Evolutionary conservation across 92 coral and sea anemone genomes (phyloP).

Genomic region (Scolanthus callimorphus): DNA sequence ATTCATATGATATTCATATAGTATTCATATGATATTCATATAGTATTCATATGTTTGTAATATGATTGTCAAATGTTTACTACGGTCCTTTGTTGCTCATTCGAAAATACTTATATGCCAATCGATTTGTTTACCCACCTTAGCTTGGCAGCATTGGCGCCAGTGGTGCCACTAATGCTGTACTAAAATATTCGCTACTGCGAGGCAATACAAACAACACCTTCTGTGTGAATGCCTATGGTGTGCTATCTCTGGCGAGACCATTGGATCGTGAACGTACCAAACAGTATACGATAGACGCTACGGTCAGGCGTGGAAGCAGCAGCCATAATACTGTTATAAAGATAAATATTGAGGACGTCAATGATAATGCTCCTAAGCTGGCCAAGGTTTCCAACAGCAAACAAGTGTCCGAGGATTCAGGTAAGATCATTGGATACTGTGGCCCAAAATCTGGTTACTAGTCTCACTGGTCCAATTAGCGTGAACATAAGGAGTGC

Average conservation of each 20-base stretch:
- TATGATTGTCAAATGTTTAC: no score
- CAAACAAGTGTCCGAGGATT: slow-evolving; percentile 61
- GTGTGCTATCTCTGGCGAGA: slow-evolving; percentile 60
- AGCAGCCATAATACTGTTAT: slow-evolving; percentile 52
- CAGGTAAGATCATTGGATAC: no score
- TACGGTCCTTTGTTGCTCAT: no score
- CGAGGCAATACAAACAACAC: slow-evolving; percentile 59
- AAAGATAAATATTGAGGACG: slow-evolving; percentile 41
- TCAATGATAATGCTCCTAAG: slow-evolving; percentile 41
- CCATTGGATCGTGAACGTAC: slow-evolving; percentile 55
- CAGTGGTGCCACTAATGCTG: slow-evolving; percentile 26
- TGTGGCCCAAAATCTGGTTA: no score
- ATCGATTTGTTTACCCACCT: no score
- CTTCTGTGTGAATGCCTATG: slow-evolving; percentile 64
- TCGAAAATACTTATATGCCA: no score
- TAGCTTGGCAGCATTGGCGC: no score
- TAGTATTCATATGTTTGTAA: no score
- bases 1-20: no score
- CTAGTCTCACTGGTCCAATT: no score
- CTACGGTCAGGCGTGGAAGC: slow-evolving; percentile 50
- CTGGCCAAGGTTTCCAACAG: slow-evolving; percentile 40
- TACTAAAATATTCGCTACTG: slow-evolving; percentile 43
- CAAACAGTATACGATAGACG: slow-evolving; percentile 58
- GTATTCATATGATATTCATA: no score
- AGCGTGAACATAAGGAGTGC: no score